phyloP scores from a whole-genome alignment of 2,797 vertebrate species.

The Microhierax caerulescens region DNA sequence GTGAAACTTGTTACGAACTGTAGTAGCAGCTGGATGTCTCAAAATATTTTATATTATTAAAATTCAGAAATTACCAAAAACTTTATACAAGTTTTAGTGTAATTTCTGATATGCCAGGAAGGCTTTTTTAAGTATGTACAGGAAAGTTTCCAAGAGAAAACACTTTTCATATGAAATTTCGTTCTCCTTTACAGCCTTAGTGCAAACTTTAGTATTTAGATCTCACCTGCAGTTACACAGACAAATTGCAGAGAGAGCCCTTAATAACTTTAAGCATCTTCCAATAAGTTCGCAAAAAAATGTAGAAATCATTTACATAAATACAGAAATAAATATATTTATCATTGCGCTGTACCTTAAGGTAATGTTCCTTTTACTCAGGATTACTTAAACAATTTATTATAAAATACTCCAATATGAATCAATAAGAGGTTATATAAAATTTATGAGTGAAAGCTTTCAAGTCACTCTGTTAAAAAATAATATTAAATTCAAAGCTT shows the following conservation, averaged over 20 bases:
- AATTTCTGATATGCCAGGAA: not conserved
- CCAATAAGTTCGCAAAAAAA: not conserved
- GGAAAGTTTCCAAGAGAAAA: not conserved
- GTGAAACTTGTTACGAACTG: not conserved
- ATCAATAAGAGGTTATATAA: not conserved
- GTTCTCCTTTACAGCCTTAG: not conserved
- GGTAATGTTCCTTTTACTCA: not conserved
- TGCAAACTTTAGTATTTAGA: not conserved
- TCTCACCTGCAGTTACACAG: not conserved
- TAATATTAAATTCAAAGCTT: constrained; percentile 20
- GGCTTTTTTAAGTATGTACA: not conserved
- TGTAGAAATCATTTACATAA: not conserved
- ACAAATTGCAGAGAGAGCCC: not conserved
- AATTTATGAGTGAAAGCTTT: constrained; percentile 31
- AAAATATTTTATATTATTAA: not conserved
- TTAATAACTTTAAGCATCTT: not conserved
- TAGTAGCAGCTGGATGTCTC: not conserved
- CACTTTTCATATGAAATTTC: not conserved
- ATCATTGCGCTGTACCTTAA: not conserved
- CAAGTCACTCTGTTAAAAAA: constrained; percentile 39
- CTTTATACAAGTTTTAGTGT: not conserved
- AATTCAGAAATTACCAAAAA: not conserved
- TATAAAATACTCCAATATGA: not conserved
- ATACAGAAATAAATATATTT: not conserved
- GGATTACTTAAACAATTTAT: not conserved